Evolutionary conservation across 2,888 invertebrate genomes (phyloP).

Genomic region (Ligdia adustata): DNA sequence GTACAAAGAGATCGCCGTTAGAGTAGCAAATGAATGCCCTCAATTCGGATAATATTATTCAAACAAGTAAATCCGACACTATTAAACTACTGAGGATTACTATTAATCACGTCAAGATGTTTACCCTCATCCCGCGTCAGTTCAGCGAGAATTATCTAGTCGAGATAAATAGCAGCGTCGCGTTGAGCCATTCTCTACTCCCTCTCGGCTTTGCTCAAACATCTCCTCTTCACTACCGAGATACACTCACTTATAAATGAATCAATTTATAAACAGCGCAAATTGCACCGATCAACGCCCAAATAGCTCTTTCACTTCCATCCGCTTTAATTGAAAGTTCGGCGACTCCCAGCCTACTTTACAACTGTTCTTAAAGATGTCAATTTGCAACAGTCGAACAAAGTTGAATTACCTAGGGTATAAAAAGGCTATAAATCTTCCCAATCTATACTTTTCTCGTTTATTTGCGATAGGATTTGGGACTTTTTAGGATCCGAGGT

Average conservation of each 20-base stretch:
- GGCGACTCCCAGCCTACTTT: conserved; percentile 40
- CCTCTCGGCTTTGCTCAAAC: conserved; percentile 54
- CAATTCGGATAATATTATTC: conserved; percentile 64
- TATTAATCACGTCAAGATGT: conserved; percentile 80
- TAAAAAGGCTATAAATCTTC: conserved; percentile 57
- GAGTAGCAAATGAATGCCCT: conserved; percentile 54
- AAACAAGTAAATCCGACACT: conserved; percentile 73
- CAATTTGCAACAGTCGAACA: conserved; percentile 57
- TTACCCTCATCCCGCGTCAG: conserved; percentile 78
- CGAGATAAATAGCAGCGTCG: conserved; percentile 72
- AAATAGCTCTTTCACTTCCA: conserved; percentile 30
- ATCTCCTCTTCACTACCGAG: conserved; percentile 55
- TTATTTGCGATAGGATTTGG: conserved; percentile 57
- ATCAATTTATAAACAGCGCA: conserved; percentile 60
- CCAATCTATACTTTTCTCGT: conserved; percentile 53
- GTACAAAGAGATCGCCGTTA: conserved; percentile 11
- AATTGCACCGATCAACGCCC: conserved; percentile 48
- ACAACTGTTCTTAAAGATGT: conserved; percentile 52
- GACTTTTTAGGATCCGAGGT: conserved; percentile 48
- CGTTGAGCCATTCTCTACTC: conserved; percentile 52
- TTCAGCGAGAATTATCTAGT: conserved; percentile 73
- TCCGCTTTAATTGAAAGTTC: conserved; percentile 39
- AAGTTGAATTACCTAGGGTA: conserved; percentile 55
- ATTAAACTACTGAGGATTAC: conserved; percentile 78
- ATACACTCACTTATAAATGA: conserved; percentile 58